These are phyloP conservation scores for Morus bassanus DNA, from an alignment of 2,797 vertebrate genomes.

Conservation along the genomic window DNA sequence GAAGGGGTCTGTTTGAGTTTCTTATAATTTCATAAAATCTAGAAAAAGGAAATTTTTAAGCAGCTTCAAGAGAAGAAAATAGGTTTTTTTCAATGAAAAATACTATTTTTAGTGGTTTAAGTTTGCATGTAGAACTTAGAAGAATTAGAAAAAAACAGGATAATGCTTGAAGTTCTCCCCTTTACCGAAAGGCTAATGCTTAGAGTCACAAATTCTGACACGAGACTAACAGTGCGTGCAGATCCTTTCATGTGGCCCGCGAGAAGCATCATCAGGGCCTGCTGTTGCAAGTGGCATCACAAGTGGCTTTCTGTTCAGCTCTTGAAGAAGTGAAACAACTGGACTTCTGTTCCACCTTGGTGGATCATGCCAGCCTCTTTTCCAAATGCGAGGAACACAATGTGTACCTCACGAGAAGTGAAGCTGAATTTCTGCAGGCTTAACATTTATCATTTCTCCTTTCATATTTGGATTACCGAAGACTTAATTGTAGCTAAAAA, in stretches of 20 bases:
- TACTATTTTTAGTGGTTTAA: neutral
- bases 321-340: slow-evolving; percentile 76
- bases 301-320: slow-evolving; percentile 76
- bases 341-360: slow-evolving; percentile 81
- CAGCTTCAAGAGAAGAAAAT: neutral
- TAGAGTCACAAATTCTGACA: neutral
- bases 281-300: slow-evolving; percentile 76
- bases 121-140: neutral
- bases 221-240: slow-evolving; percentile 64
- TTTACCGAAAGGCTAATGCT: neutral
- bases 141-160: neutral
- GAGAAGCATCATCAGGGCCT: slow-evolving; percentile 71
- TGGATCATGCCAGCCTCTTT: slow-evolving; percentile 78
- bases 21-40: neutral
- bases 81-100: neutral
- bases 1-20: neutral
- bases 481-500: neutral
- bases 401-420: neutral
- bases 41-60: neutral
- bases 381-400: slow-evolving; percentile 66
- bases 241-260: slow-evolving; percentile 78
- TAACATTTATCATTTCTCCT: neutral
- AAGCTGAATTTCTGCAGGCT: neutral
- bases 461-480: neutral
- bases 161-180: neutral